A percentile compares a stretch with the other conserved stretches of the same genome.
These are phyloP conservation scores for Acrossocheilus wenchowensis DNA, from an alignment of 2,797 vertebrate species.

Conservation along the genomic window DNA sequence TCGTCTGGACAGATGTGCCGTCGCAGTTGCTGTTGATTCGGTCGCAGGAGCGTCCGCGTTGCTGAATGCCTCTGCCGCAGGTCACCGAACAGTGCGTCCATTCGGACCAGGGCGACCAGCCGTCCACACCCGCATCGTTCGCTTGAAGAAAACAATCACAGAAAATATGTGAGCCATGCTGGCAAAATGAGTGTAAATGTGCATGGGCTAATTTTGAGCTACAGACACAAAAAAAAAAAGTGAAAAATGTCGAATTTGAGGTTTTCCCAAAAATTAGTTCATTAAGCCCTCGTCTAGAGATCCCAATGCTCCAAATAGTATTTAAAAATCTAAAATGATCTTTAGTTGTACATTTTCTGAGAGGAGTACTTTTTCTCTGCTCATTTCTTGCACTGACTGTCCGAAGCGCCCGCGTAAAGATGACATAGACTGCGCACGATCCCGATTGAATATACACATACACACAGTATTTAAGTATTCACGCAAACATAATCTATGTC, in stretches of 20 bases:
- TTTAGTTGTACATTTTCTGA: background rate
- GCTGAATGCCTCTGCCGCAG: conserved; percentile 95
- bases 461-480: too few species aligned
- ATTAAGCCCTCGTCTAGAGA: background rate
- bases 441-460: too few species aligned
- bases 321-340: background rate
- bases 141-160: conserved; percentile 69
- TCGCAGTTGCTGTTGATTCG: conserved; percentile 97
- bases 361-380: too few species aligned
- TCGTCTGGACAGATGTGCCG: conserved; percentile 96
- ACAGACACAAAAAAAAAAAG: too few species aligned
- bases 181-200: too few species aligned
- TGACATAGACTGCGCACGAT: too few species aligned
- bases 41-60: conserved; percentile 96
- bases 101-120: conserved; percentile 99
- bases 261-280: background rate
- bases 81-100: conserved; percentile 97
- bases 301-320: background rate
- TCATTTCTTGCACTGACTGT: too few species aligned
- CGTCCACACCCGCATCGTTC: conserved; percentile 85
- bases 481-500: too few species aligned
- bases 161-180: too few species aligned
- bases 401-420: too few species aligned
- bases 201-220: too few species aligned
- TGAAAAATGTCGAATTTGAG: background rate